Evolutionary conservation across 1,140 invertebrate species (phyloP).

Genomic region (Cotesia chilonis): DNA sequence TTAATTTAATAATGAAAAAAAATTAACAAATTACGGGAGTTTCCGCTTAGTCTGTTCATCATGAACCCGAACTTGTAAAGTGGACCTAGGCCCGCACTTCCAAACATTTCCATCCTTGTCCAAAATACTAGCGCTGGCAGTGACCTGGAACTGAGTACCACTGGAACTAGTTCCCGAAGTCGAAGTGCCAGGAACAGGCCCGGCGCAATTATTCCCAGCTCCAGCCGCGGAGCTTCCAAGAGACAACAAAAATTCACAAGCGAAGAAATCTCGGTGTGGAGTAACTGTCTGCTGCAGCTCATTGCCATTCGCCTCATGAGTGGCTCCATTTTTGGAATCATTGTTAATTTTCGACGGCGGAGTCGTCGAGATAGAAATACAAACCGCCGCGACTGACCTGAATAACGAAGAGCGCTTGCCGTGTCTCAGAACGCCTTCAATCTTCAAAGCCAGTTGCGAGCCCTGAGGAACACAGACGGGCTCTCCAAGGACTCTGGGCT

Average conservation of each 20-base stretch:
- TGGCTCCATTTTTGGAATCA: slow-evolving; percentile 59
- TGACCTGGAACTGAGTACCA: slow-evolving; percentile 71
- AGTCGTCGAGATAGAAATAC: slow-evolving; percentile 75
- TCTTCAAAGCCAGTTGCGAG: slow-evolving; percentile 83
- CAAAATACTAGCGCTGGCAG: slow-evolving; percentile 76
- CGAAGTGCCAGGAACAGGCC: slow-evolving; percentile 13
- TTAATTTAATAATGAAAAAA: not conserved
- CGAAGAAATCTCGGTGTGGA: slow-evolving; percentile 83
- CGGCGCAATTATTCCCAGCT: slow-evolving; percentile 38
- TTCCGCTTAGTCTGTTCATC: slow-evolving; percentile 69
- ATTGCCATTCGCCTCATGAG: slow-evolving; percentile 61
- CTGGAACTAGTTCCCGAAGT: slow-evolving; percentile 45
- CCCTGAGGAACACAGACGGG: slow-evolving; percentile 79
- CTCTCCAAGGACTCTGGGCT: slow-evolving; percentile 79
- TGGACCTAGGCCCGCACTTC: slow-evolving; percentile 78
- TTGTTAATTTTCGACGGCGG: slow-evolving; percentile 66
- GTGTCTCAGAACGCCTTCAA: slow-evolving; percentile 87
- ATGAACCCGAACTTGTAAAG: slow-evolving; percentile 75
- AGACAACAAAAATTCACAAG: slow-evolving; percentile 78
- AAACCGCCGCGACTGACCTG: slow-evolving; percentile 75
- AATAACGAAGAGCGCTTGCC: slow-evolving; percentile 73
- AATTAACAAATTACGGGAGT: slow-evolving; percentile 43
- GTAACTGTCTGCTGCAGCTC: slow-evolving; percentile 73
- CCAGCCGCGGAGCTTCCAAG: slow-evolving; percentile 49
- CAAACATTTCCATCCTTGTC: slow-evolving; percentile 78